These are phyloP conservation scores for Pseudorectes ferrugineus DNA, from an alignment of 2,113 vertebrate genomes.

Conservation along the genomic window DNA sequence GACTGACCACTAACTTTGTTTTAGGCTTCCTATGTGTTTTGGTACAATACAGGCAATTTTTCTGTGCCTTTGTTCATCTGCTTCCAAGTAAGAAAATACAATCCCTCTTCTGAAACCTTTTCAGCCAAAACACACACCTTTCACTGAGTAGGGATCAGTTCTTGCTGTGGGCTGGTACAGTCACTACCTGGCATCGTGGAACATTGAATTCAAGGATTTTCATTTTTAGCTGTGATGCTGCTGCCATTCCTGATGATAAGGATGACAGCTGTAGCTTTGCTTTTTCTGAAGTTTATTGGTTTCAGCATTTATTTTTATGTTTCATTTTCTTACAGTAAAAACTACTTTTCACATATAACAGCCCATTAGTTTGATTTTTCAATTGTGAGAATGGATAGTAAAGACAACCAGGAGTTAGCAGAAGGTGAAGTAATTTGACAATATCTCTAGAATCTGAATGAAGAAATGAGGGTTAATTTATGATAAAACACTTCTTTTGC, in stretches of 20 bases:
- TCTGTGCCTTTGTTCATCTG: not conserved
- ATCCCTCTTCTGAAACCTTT: not conserved
- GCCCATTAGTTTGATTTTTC: not conserved
- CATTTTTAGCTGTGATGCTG: not conserved
- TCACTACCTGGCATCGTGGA: not conserved
- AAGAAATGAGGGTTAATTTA: constrained; percentile 45
- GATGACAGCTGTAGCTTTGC: constrained; percentile 11
- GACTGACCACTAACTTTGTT: not conserved
- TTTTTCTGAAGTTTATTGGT: not conserved
- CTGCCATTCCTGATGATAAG: not conserved
- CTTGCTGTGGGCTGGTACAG: not conserved
- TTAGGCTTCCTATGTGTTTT: not conserved
- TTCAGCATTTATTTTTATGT: not conserved
- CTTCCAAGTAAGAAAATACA: not conserved
- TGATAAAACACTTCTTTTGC: constrained; percentile 22
- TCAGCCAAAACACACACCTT: not conserved
- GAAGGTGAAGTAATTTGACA: constrained; percentile 1
- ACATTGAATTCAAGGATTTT: not conserved
- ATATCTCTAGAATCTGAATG: not conserved
- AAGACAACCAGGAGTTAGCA: not conserved
- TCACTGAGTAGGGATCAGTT: not conserved
- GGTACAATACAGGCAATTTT: not conserved
- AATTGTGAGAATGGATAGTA: not conserved
- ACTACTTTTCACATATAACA: not conserved
- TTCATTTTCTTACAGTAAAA: not conserved